Base-by-base conservation (phyloP, 2,888 invertebrate species). In the Acleris cristana region DNA sequence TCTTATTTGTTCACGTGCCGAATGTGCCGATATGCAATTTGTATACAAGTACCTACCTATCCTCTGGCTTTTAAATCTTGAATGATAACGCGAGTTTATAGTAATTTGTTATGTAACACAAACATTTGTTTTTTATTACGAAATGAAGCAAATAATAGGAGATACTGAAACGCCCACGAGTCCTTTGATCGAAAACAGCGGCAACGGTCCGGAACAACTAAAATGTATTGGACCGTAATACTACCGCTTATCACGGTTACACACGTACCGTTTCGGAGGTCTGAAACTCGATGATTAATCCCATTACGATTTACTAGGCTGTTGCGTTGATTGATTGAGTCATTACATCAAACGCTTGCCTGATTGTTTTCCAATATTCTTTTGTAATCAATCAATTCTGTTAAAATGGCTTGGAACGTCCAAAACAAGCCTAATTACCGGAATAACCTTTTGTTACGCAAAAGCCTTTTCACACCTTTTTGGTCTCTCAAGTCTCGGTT, bases 151-250 rank as follows among this genome's bases (percentile, higher is more conserved):
- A 34, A 34, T 34, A 34, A 34, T 34, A 10, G 48, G 18, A 48
- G 48, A n/a, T n/a, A 48, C 48, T 1, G 45, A 48, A 16, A 48
- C 48, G 18, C 12, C 34, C 40, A 10, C 40, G 12, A 40, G 55
- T 64, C 8, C 65, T 45, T 45, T 66, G 66, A 66, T 62, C 56
- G 56, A 57, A 62, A 66, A 52, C 45, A 57, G 45, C 30, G 45
- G 51, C 56, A 45, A 21, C 56, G 56, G 52, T 45, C 56, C 56
- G 66, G 61, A 66, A 64, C 66, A 62, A 61, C 49, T 55, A 60
- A 59, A 53, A 48, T 34, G 45, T 61, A 56, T 62, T 51, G 51
- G 61, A 56, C 66, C 61, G 61, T 66, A 44, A 60, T 30, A 66
- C 52, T 52, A 62, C 56, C 30, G 56, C 52, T 61, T 66, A 61